These are phyloP conservation scores for Portevinia maculata DNA, from an alignment of 2,888 invertebrate genomes.

Conservation along the genomic window DNA sequence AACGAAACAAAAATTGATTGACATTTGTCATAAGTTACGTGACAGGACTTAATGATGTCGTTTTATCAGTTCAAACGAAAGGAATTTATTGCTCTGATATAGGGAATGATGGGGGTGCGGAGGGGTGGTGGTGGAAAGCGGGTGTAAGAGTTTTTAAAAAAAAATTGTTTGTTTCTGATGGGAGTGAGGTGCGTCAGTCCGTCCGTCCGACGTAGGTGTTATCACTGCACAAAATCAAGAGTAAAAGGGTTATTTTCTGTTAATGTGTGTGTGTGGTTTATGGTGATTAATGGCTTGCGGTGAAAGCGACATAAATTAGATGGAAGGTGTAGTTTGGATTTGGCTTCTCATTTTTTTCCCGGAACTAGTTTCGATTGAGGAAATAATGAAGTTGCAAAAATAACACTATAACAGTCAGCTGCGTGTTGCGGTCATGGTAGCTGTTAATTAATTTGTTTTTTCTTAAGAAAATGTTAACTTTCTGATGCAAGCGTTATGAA, in stretches of 20 bases:
- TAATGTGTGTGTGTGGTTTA: constrained; percentile 37
- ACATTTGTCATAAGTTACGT: constrained; percentile 75
- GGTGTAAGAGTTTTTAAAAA: too few species aligned
- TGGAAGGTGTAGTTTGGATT: constrained; percentile 67
- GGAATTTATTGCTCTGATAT: constrained; percentile 71
- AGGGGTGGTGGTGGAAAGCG: neutral
- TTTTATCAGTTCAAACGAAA: constrained; percentile 74
- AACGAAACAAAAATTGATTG: constrained; percentile 71
- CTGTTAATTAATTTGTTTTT: constrained; percentile 47
- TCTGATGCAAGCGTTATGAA: too few species aligned
- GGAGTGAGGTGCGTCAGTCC: constrained; percentile 52
- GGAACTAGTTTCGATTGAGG: constrained; percentile 43
- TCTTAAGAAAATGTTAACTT: neutral
- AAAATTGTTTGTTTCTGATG: constrained; percentile 3
- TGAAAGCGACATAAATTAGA: constrained; percentile 66
- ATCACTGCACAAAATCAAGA: constrained; percentile 55
- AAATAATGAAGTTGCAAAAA: constrained; percentile 62
- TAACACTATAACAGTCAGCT: constrained; percentile 33
- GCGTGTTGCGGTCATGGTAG: constrained; percentile 39
- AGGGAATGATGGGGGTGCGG: constrained; percentile 23
- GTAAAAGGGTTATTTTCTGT: constrained; percentile 62
- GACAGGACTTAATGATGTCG: constrained; percentile 74
- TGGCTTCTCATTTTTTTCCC: constrained; percentile 10
- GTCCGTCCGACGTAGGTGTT: constrained; percentile 40
- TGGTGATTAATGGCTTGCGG: constrained; percentile 71